Evolutionary conservation across 2,113 vertebrate species (phyloP), one percentile per base, ranked within the genome.

Genomic region (Ailuropoda melanoleuca): DNA sequence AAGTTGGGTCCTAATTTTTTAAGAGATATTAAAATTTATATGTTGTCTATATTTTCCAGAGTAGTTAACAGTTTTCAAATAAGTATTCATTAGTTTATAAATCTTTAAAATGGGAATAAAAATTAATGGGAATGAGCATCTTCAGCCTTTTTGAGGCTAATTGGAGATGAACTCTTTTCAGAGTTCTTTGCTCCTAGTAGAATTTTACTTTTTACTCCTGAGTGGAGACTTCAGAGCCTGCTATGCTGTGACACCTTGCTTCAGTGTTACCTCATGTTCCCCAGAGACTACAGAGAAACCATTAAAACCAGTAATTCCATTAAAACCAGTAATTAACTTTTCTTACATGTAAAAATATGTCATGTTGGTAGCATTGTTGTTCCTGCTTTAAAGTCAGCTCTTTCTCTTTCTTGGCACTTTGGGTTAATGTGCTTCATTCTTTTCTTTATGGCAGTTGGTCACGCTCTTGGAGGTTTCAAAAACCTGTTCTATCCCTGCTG

Each of bases 21-120:
- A 93, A 81, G 90, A 89, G n/a, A 31, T 82, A 48, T n/a, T 94
- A 82, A 95, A 60, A 93, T 95, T 88, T 78, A n/a, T 78, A 8
- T 87, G 37, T 13, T 90, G 53, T 70, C 26, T 92, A 2, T 55
- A 15, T 87, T 92, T 34, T 18, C 64, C 29, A 90, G 43, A 78
- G 31, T 93, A 14, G 31, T 64, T 95, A 55, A 34, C 37, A 12
- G 23, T 97, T 96, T 95, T 89, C 39, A 94, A 62, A 18, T 89
- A 74, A 77, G 9, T 70, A 23, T 81, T 48, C 18, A 72, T 77
- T 92, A 17, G 21, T 74, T 90, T 94, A 11, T 93, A 78, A 94
- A 72, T 92, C 53, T 97, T 86, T 83, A 82, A 90, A 93, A 87
- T 60, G 48, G 14, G 31, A 48, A n/a, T 96, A 83, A 56, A 94